These are phyloP conservation scores for Pseudachorutes palmiensis DNA, from an alignment of 1,140 invertebrate genomes.

Conservation along the genomic window DNA sequence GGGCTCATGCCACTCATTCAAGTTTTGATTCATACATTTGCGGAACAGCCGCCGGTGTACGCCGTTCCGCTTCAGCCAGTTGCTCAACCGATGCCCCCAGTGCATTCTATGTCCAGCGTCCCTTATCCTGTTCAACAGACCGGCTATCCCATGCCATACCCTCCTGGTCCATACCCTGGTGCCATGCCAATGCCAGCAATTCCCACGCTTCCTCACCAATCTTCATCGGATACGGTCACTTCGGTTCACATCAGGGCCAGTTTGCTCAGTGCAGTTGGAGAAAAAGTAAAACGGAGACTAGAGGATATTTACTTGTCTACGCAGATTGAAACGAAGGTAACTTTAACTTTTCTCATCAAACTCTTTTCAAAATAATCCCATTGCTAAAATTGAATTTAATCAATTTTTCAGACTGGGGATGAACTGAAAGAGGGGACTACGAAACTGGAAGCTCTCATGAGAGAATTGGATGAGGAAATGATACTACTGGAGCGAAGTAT, in stretches of 20 bases:
- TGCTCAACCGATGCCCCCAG: constrained; percentile 13
- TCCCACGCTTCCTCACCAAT: constrained; percentile 27
- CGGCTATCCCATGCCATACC: constrained; percentile 32
- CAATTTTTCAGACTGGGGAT: constrained; percentile 30
- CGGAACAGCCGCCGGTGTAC: constrained; percentile 91
- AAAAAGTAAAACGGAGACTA: constrained; percentile 76
- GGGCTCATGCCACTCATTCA: constrained; percentile 79
- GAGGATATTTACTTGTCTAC: constrained; percentile 55
- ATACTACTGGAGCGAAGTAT: constrained; percentile 77
- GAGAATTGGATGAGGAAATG: constrained; percentile 41
- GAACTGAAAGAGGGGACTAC: constrained; percentile 26
- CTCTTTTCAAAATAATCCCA: too few relatives aligned
- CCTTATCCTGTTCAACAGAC: constrained; percentile 54
- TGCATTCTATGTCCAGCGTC: constrained; percentile 32
- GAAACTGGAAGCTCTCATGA: constrained; percentile 27
- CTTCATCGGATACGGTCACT: constrained; percentile 14
- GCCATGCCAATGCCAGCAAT: constrained; percentile 55
- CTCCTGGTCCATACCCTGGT: constrained; percentile 40
- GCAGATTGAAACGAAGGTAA: constrained; percentile 33
- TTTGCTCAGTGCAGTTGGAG: constrained; percentile 85
- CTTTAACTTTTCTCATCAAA: too few relatives aligned
- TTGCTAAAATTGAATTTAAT: neutral
- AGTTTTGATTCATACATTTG: constrained; percentile 86
- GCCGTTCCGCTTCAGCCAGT: constrained; percentile 46
- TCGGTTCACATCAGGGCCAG: constrained; percentile 66